Percentiles rank a stretch among this genome's conserved stretches.
Evolutionary conservation across 2,797 vertebrate genomes (phyloP).

Genomic region (Clarias pachynema): DNA sequence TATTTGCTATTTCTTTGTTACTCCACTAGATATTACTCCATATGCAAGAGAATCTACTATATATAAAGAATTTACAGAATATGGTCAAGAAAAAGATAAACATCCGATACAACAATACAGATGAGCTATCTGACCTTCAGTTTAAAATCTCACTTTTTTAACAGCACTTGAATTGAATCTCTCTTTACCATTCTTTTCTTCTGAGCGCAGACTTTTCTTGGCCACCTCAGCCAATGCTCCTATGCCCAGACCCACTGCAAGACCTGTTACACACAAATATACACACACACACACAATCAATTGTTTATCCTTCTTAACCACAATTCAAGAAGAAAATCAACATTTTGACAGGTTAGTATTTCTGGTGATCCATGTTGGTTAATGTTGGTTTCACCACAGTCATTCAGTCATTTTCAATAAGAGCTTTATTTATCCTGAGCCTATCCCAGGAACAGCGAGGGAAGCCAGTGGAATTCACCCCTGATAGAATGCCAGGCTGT

Average conservation of each 20-base stretch:
- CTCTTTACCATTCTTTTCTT: slow-evolving; percentile 77
- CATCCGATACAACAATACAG: too few species aligned
- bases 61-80: too few species aligned
- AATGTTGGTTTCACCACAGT: not conserved
- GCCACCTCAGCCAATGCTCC: slow-evolving; percentile 94
- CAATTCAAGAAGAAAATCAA: not conserved
- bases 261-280: slow-evolving; percentile 70
- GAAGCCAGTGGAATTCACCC: not conserved
- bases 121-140: too few species aligned
- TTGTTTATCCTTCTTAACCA: not conserved
- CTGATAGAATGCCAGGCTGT: not conserved
- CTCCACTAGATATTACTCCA: too few species aligned
- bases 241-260: slow-evolving; percentile 92
- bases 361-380: too few species aligned
- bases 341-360: not conserved
- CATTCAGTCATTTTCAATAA: not conserved
- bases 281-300: not conserved
- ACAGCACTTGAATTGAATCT: too few species aligned
- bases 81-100: too few species aligned
- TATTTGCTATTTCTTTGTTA: too few species aligned
- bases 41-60: too few species aligned
- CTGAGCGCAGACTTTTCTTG: slow-evolving; percentile 89
- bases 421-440: not conserved
- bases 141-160: not conserved
- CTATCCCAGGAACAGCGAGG: not conserved